Conservation (phyloP, 2,888 invertebrate species). For the Campaea margaritaria region DNA sequence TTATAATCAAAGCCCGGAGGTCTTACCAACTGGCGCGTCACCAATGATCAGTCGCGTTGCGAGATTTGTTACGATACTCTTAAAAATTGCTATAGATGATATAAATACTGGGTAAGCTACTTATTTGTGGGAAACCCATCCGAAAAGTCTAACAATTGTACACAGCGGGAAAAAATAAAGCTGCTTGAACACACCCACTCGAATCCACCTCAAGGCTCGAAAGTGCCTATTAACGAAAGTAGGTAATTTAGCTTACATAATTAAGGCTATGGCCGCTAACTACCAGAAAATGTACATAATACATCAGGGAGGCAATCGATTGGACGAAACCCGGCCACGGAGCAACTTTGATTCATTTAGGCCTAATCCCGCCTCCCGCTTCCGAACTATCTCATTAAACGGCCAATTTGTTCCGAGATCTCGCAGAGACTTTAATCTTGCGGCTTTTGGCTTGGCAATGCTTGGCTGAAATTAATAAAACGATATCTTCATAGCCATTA, state of each 20-base stretch:
- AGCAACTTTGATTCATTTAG: slow-evolving; percentile 75
- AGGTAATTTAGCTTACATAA: slow-evolving; percentile 40
- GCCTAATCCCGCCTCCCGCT: slow-evolving; percentile 67
- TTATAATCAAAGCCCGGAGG: too few relatives aligned
- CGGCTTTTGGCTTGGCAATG: slow-evolving; percentile 51
- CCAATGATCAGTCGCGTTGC: too few relatives aligned
- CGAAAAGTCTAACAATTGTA: too few relatives aligned
- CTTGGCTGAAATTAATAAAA: slow-evolving; percentile 29
- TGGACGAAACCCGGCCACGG: slow-evolving; percentile 48
- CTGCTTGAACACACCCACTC: background rate
- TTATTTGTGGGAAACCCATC: too few relatives aligned
- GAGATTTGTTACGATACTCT: too few relatives aligned
- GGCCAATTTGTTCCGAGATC: slow-evolving; percentile 77
- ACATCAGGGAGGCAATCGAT: slow-evolving; percentile 61
- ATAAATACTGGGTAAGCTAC: too few relatives aligned
- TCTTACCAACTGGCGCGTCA: too few relatives aligned
- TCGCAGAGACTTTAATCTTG: slow-evolving; percentile 72
- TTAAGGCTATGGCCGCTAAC: slow-evolving; percentile 43
- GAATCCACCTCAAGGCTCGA: slow-evolving; percentile 1
- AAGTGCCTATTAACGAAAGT: slow-evolving; percentile 22
- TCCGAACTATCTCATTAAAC: slow-evolving; percentile 77
- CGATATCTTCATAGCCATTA: background rate
- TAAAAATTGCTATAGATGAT: too few relatives aligned
- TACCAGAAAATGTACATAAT: slow-evolving; percentile 45
- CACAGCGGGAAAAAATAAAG: background rate